Base-by-base conservation (phyloP, 2,888 invertebrate genomes). In the Branchipolynoe longqiensis region DNA sequence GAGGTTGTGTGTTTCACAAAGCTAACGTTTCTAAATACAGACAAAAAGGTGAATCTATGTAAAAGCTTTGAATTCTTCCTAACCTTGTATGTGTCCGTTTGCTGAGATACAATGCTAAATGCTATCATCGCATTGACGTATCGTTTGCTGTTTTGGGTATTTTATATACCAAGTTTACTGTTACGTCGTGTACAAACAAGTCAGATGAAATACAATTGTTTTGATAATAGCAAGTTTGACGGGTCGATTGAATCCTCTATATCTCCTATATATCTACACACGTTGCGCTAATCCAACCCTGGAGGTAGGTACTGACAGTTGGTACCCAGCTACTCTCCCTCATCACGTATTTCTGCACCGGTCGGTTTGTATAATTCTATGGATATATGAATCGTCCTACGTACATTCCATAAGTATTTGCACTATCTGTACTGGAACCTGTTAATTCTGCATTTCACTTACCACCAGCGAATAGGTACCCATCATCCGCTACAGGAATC, bases 171-270 rank as follows among this genome's bases (percentile, higher is more conserved):
- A n/a, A 78, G 78, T 78, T 48, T 48, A 41, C 78, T 78, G 78
- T 78, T 78, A 54, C 78, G 78, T 78, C 78, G 54, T 78, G 78
- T 78, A 78, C 54, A 48, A 78, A 74, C n/a, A 41, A 78, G 54
- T 78, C 78, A 78, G 78, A 78, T 78, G 48, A 78, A 78, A 78
- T 78, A 78, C 78, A 78, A 78, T 78, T 78, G 78, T 78, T 78
- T 78, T 78, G 78, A 78, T 78, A 78, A 78, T 78, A 78, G 78
- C 78, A 78, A 78, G 48, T 31, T 78, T 22, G 78, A 78, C 25
- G 78, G 78, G 78, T 78, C 78, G 41, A 78, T 78, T 78, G 18
- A 78, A 18, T 78, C 41, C 78, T 78, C 36, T 73, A 25, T 62
- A 62, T 31, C 25, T n/a, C n/a, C n/a, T n/a, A 64, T 33, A 31